phyloP scores from a whole-genome alignment of 1,140 invertebrate genomes.

The Pseudomyrmex gracilis region DNA sequence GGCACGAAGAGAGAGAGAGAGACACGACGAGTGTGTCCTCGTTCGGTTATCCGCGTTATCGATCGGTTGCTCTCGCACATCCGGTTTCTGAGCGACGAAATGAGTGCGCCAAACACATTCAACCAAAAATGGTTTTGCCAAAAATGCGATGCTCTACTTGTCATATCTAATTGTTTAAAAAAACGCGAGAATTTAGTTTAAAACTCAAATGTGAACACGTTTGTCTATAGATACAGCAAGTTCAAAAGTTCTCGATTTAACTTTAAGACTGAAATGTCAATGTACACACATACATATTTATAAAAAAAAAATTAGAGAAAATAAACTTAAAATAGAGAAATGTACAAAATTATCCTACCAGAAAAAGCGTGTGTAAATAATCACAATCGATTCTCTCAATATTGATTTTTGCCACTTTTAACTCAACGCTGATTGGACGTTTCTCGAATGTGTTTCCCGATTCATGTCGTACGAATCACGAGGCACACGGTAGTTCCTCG shows the following conservation, averaged over 20 bases:
- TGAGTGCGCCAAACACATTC: not conserved
- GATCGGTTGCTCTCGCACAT: conserved; percentile 33
- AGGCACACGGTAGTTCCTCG: too few relatives aligned
- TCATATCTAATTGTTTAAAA: not conserved
- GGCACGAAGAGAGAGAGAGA: not conserved
- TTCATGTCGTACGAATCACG: too few relatives aligned
- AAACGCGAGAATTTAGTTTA: not conserved
- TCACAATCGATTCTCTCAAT: too few relatives aligned
- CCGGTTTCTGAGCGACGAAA: conserved; percentile 29
- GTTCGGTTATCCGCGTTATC: conserved; percentile 38
- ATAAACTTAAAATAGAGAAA: too few relatives aligned
- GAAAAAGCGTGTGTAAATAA: too few relatives aligned
- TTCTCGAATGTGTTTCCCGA: too few relatives aligned
- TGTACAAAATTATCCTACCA: too few relatives aligned
- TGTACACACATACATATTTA: too few relatives aligned
- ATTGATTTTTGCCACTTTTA: too few relatives aligned
- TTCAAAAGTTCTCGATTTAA: not conserved
- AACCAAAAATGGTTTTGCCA: not conserved
- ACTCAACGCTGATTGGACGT: too few relatives aligned
- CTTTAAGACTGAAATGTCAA: conserved; percentile 1
- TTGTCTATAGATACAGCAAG: not conserved
- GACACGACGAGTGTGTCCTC: not conserved
- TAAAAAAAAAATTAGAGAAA: too few relatives aligned
- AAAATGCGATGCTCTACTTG: not conserved
- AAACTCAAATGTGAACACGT: not conserved